Evolutionary conservation across 2,888 invertebrate genomes (phyloP), one percentile per base, ranked within the genome.

Genomic region (Heliconius ethilla): DNA sequence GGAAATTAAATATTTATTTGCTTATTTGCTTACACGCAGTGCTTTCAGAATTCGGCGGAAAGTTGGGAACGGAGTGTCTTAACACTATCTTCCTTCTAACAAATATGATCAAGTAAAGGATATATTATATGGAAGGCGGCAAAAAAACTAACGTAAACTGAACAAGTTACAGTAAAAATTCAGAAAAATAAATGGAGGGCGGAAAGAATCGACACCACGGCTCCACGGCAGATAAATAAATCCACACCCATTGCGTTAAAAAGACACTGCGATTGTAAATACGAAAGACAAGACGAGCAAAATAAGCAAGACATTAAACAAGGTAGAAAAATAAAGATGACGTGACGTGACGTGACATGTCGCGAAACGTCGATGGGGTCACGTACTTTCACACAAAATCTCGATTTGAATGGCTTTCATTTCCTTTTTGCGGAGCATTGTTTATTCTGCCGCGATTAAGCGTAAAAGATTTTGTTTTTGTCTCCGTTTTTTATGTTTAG

Each of bases 301-400:
- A 65, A 65, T 63, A 63, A 74, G 63, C 87, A 88, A 90, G 89
- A 92, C 91, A 92, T 92, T 91, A 89, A 86, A 90, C 87, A 88
- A 85, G 86, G 87, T 87, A 87, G 86, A 89, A 89, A 89, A 87
- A 89, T 84, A 85, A 87, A 86, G 82, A 83, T 89, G 88, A 89
- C 88, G 87, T 40, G 83, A 84, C 88, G 89, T 89, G 88, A 89
- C 86, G 83, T 88, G 88, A 89, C 90, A 87, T 88, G 84, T 82
- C 88, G 87, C 87, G 85, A 86, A 85, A 89, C 85, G 86, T 89
- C 90, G 88, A 91, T 90, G 85, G 87, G 87, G 89, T 90, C 91
- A 91, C 91, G 91, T 91, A 90, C 87, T 87, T 87, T 85, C 85
- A 87, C 86, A 88, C 89, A 90, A 90, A 69, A 90, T 89, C 86